Conservation (phyloP, 2,113 vertebrate genomes). For the Melanerpes aurifrons region DNA sequence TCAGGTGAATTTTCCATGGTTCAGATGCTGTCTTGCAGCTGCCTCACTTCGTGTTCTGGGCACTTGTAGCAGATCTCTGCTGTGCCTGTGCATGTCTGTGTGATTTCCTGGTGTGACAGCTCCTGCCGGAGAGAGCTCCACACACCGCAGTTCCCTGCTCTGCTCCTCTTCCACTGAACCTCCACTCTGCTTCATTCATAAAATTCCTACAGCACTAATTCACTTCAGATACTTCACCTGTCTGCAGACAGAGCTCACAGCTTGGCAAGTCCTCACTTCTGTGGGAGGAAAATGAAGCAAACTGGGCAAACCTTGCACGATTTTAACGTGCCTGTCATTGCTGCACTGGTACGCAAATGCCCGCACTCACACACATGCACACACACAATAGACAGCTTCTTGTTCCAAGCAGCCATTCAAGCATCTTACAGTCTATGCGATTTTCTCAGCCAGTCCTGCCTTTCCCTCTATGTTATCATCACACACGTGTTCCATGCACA, state of each 20-base stretch:
- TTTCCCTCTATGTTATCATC: not conserved
- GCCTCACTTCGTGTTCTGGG: not conserved
- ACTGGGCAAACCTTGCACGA: not conserved
- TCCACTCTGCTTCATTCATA: constrained; percentile 22
- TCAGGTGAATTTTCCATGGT: not conserved
- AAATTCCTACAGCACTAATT: not conserved
- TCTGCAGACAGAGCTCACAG: not conserved
- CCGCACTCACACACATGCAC: not conserved
- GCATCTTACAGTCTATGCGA: not conserved
- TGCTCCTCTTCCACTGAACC: not conserved
- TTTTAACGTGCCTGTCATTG: not conserved
- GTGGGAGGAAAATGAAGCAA: not conserved
- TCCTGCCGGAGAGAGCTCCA: not conserved
- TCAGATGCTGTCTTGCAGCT: not conserved
- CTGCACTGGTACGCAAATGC: not conserved
- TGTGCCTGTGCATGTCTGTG: not conserved
- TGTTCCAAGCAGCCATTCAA: constrained; percentile 27
- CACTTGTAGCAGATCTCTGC: not conserved
- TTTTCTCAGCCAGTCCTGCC: constrained; percentile 18
- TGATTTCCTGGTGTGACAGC: not conserved
- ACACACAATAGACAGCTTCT: not conserved
- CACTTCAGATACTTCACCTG: not conserved
- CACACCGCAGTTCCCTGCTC: not conserved
- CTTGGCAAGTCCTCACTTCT: not conserved
- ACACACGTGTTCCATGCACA: not conserved